Percentiles rank a stretch among this genome's conserved stretches.
Evolutionary conservation across 2,888 invertebrate genomes (phyloP).

Genomic region (Drosophila neoperkinsi): DNA sequence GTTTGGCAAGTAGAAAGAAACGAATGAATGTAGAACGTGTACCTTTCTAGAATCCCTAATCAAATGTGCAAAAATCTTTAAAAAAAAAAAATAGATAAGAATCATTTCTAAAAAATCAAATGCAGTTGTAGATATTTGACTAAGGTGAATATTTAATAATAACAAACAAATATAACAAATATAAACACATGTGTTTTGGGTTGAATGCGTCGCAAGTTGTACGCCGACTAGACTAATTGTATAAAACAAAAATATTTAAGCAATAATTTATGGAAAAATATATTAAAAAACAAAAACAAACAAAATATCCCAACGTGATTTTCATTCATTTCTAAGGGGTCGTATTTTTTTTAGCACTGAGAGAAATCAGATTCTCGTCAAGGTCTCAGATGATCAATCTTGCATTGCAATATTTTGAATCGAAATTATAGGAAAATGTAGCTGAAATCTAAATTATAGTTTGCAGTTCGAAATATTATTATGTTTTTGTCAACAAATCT

Average conservation of each 20-base stretch:
- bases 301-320: background rate
- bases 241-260: slow-evolving; percentile 72
- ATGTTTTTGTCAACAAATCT: too few relatives aligned
- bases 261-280: slow-evolving; percentile 72
- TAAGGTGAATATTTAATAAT: slow-evolving; percentile 15
- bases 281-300: slow-evolving; percentile 40
- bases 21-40: slow-evolving; percentile 43
- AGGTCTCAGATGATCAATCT: background rate
- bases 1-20: slow-evolving; percentile 18
- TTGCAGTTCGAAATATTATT: too few relatives aligned
- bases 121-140: slow-evolving; percentile 62
- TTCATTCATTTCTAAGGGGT: background rate
- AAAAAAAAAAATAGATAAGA: slow-evolving; percentile 6
- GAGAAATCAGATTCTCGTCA: background rate
- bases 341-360: background rate
- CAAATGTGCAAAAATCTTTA: slow-evolving; percentile 3
- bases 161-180: slow-evolving; percentile 28
- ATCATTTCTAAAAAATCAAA: slow-evolving; percentile 28
- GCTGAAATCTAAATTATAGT: too few relatives aligned
- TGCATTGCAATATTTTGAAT: background rate
- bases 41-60: slow-evolving; percentile 44
- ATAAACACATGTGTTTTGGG: slow-evolving; percentile 30
- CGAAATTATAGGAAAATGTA: background rate
- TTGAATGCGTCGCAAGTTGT: slow-evolving; percentile 42
- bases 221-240: slow-evolving; percentile 68